These are phyloP conservation scores for Ptychadena robeensis DNA, from an alignment of 2,797 vertebrate species.

Conservation along the genomic window DNA sequence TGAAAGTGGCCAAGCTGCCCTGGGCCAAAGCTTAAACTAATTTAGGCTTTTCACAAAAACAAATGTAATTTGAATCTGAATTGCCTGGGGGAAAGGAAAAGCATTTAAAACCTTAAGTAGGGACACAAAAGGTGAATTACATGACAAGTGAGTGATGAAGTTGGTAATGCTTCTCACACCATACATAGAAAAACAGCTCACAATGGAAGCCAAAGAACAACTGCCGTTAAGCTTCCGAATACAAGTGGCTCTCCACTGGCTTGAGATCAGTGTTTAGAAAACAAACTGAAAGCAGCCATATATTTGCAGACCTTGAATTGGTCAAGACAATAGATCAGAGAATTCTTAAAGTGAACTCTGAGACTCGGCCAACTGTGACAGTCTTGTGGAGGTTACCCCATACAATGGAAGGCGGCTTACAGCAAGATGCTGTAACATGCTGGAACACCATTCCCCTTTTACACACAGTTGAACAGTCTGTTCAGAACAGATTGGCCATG, in stretches of 20 bases:
- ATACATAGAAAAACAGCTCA: neutral
- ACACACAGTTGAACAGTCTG: neutral
- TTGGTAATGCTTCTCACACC: neutral
- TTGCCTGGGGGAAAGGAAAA: neutral
- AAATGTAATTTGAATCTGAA: slow-evolving; percentile 2
- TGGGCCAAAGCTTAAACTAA: slow-evolving; percentile 15
- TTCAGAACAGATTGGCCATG: neutral
- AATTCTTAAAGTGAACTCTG: neutral
- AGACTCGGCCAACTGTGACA: neutral
- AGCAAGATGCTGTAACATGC: too few species aligned
- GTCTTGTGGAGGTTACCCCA: neutral
- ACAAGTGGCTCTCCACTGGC: neutral
- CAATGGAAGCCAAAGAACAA: neutral
- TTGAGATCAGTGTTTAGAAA: neutral
- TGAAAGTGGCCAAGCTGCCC: slow-evolving; percentile 12
- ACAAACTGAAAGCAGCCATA: neutral
- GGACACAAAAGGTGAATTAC: slow-evolving; percentile 1
- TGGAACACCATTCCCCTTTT: neutral
- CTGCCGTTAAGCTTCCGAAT: neutral
- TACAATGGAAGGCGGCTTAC: neutral
- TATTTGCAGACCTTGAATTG: neutral
- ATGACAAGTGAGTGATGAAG: neutral
- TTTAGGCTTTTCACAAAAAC: neutral
- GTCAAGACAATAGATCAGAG: neutral
- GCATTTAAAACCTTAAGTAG: neutral